phyloP scores from a whole-genome alignment of 2,113 vertebrate genomes.

The Xiphorhynchus elegans region DNA sequence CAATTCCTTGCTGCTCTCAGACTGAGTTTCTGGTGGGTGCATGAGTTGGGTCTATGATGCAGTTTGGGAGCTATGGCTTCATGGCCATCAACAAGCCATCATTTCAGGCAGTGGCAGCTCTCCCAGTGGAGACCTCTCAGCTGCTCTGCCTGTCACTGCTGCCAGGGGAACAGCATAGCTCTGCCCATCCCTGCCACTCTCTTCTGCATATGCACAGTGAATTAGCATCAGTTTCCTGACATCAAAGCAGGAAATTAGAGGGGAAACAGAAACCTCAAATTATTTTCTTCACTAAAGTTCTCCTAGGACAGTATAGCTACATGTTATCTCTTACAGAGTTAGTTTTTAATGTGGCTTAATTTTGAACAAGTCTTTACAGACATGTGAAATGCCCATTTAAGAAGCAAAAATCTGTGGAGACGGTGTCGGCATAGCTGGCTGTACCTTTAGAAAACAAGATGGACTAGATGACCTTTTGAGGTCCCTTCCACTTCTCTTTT shows the following conservation, averaged over 20 bases:
- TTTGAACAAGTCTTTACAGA: not conserved
- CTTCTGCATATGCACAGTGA: not conserved
- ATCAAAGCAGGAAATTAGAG: not conserved
- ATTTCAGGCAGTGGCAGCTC: not conserved
- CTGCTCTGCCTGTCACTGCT: not conserved
- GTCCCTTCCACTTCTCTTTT: slow-evolving; percentile 9
- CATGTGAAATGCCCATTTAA: not conserved
- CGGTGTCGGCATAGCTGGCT: not conserved
- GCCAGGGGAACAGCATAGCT: not conserved
- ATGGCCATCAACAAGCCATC: not conserved
- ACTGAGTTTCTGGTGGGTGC: not conserved
- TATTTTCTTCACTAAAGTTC: not conserved
- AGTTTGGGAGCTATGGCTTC: not conserved
- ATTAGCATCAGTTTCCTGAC: not conserved
- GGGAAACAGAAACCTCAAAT: not conserved
- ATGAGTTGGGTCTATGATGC: fast-evolving
- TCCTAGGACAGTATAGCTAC: not conserved
- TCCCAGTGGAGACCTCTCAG: not conserved
- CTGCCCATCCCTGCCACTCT: not conserved
- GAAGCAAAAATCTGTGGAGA: not conserved
- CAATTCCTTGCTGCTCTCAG: not conserved
- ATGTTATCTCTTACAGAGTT: not conserved
- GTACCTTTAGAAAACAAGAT: not conserved
- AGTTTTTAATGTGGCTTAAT: not conserved
- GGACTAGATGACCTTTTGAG: not conserved